Conservation (phyloP, 2,888 invertebrate genomes). For the Phyto melanocephala region DNA sequence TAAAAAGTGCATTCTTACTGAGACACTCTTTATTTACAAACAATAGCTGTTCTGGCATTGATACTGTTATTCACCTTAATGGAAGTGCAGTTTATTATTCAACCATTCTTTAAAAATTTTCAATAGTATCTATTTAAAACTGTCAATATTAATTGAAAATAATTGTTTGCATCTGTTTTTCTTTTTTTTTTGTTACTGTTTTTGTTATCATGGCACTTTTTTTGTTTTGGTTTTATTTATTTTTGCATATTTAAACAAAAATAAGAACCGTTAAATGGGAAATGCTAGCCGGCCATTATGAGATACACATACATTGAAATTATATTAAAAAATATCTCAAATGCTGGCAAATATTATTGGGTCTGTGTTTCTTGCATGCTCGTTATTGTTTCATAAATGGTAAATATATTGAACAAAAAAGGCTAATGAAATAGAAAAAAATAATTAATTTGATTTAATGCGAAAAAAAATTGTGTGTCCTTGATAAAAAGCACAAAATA, state of each 20-base stretch:
- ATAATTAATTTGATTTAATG: background rate
- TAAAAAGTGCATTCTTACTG: no score
- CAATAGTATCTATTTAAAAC: slow-evolving; percentile 37
- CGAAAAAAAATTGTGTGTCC: background rate
- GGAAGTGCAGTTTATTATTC: background rate
- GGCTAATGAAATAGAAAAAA: background rate
- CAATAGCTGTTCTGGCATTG: no score
- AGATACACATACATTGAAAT: slow-evolving; percentile 1
- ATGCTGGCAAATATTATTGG: background rate
- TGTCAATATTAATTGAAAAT: slow-evolving; percentile 61
- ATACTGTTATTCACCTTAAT: no score
- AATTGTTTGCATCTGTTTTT: slow-evolving; percentile 54
- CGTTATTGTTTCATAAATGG: background rate
- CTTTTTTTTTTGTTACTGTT: background rate
- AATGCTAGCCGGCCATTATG: slow-evolving; percentile 9
- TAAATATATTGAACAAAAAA: background rate
- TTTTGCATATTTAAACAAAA: slow-evolving; percentile 17
- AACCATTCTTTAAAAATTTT: background rate
- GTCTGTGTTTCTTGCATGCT: background rate
- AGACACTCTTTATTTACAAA: no score
- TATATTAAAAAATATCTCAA: slow-evolving; percentile 16
- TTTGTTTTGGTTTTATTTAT: background rate
- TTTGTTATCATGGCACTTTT: no score
- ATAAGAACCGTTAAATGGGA: slow-evolving; percentile 10
- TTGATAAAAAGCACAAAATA: background rate